phyloP scores from a whole-genome alignment of 2,888 invertebrate species.

The Heteropelma amictum region DNA sequence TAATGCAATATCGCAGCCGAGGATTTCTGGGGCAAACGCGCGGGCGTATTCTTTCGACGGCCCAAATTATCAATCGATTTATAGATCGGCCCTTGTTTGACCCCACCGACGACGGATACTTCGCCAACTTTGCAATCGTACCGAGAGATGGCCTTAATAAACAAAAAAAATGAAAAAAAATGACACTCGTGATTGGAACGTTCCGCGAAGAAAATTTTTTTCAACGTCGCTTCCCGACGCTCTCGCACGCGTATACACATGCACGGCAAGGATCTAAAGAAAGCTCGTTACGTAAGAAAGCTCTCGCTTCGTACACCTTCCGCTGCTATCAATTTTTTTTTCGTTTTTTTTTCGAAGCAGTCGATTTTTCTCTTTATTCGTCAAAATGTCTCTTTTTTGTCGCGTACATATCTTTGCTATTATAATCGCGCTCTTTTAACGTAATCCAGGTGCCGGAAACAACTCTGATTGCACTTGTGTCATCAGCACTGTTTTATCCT shows the following conservation, averaged over 20 bases:
- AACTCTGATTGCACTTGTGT: conserved; percentile 34
- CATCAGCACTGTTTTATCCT: conserved; percentile 18
- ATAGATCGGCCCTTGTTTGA: neutral
- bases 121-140: conserved; percentile 1
- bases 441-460: conserved; percentile 47
- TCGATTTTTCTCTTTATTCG: neutral
- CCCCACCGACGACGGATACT: neutral
- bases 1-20: conserved; percentile 6
- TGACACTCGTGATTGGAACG: neutral
- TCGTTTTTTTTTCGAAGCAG: conserved; percentile 10
- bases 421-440: no score
- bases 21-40: neutral
- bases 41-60: neutral
- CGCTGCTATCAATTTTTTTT: neutral
- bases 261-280: neutral
- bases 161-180: neutral
- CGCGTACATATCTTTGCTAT: neutral
- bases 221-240: neutral
- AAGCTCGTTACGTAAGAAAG: conserved; percentile 39
- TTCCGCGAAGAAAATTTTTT: neutral
- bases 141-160: neutral
- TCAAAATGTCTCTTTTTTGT: neutral
- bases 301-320: conserved; percentile 23
- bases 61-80: conserved; percentile 12
- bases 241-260: neutral